These are phyloP conservation scores for Drosophila prosaltans DNA, from an alignment of 1,140 invertebrate genomes.

Conservation along the genomic window DNA sequence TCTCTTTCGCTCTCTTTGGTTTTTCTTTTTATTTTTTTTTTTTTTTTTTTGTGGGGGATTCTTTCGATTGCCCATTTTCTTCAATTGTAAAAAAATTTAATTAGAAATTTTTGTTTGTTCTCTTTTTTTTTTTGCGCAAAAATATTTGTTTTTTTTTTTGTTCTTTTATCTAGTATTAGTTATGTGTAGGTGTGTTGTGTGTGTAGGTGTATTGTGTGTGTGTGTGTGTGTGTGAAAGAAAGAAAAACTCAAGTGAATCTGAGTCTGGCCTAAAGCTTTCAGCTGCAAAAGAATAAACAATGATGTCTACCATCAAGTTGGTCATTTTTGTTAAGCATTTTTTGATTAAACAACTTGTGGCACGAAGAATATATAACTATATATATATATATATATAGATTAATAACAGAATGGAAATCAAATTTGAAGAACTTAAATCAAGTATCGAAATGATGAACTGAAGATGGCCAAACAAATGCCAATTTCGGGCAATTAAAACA, in stretches of 20 bases:
- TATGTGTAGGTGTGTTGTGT: conserved; percentile 28
- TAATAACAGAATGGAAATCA: not conserved
- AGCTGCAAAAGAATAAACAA: conserved; percentile 3
- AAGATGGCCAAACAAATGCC: not conserved
- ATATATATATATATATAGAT: too few species aligned
- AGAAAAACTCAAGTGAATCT: conserved; percentile 14
- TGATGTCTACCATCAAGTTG: conserved; percentile 34
- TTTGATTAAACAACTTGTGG: conserved; percentile 1
- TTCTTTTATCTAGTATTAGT: conserved; percentile 6
- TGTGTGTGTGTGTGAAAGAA: conserved; percentile 39
- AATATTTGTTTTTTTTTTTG: conserved; percentile 47
- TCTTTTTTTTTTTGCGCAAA: conserved; percentile 61
- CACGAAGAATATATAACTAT: not conserved
- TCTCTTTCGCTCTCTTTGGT: conserved; percentile 80
- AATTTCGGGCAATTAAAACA: conserved; percentile 5
- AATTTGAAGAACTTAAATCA: not conserved
- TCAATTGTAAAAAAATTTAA: conserved; percentile 57
- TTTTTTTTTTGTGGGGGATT: conserved; percentile 37
- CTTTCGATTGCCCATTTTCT: conserved; percentile 33
- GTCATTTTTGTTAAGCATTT: conserved; percentile 2
- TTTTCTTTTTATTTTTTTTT: not conserved
- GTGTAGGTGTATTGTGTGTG: conserved; percentile 17
- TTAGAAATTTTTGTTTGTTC: conserved; percentile 53
- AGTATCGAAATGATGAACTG: not conserved
- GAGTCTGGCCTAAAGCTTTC: conserved; percentile 23